Base-by-base conservation (phyloP, 2,797 vertebrate species). In the Anguilla pacifica region DNA sequence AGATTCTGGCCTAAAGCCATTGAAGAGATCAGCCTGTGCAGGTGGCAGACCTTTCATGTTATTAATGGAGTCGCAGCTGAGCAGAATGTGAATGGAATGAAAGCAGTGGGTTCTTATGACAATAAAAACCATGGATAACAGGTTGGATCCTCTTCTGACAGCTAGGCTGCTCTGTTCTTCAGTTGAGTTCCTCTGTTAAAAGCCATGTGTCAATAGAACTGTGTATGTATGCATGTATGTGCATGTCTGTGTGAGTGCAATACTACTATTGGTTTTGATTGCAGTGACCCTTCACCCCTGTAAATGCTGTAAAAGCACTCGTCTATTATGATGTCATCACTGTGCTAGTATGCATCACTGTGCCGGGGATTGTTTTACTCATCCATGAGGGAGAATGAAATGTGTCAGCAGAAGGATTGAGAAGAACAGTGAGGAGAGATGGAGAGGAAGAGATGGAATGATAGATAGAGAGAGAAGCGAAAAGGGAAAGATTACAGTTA, bases 371-470 rank as follows among this genome's bases (percentile, higher is more conserved):
- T 15, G 74, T 3, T 79, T 15, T 17, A 25, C 46, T 82, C 43
- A 1, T 9, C 43, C 43, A 10, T 3, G 43, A 82, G 10, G 79
- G 7, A 25, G 46, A 51, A 82, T 82, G 19, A n/a, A 31, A 55
- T 53, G 87, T 39, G 86, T 85, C 87, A 87, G 83, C 67, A 84
- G 28, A 72, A 39, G 72, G 43, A 77, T 72, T 61, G 61, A 85
- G n/a, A 46, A 22, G 84, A 55, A 74, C 70, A 70, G 84, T 79
- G 15, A 77, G 7, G 22, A 70, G 28, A n/a, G 17, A 28, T 43
- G 39, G 67, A 85, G 17, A 77, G 67, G 67, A 88, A 55, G 51
- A 72, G 72, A 87, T 70, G 86, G 86, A 84, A 85, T 55, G 88
- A 87, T 6, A 22, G 83, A 39, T 49, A 82, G n/a, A 15, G 25